Evolutionary conservation across 1,140 invertebrate genomes (phyloP), one percentile per base, ranked within the genome.

Genomic region (Dryas iulia): DNA sequence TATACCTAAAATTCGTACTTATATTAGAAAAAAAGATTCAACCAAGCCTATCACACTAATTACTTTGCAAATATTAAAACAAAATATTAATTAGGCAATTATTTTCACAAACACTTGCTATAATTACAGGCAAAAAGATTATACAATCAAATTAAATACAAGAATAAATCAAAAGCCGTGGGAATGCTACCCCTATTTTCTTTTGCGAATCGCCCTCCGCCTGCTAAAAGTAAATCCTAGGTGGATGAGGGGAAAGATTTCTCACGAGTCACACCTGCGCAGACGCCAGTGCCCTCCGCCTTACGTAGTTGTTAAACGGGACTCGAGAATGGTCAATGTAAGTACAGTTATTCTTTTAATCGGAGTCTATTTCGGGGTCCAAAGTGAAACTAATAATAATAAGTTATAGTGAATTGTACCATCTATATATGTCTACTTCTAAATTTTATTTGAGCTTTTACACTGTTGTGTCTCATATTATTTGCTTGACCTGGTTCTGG

Each of bases 261-360:
- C 78, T 75, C 75, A 79, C 76, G 72, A 71, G 59, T 71, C 76
- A 73, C 78, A 80, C 78, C 78, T 80, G 78, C 77, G 58, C n/a
- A 28, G 12, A 25, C 57, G 57, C 25, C 39, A 14, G 61, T 59
- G 69, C 78, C 77, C 79, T 81, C 74, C 77, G 73, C 74, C 70
- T 68, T 67, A 66, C 60, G 21, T n/a, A n/a, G 24, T 24, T 30
- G 33, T n/a, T 31, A 69, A 67, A 67, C 23, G 61, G 12, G 21
- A 59, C 66, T 57, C 23, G 61, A 10, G 21, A 59, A 63, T 57
- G 69, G 73, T 72, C 70, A 72, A 59, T 59, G 28, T n/a, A n/a
- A n/a, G n/a, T 72, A 72, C 65, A 52, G 53, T 61, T 59, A 62
- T 72, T 62, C 21, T 57, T 54, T 67, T 30, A 28, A 21, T 39